phyloP scores from a whole-genome alignment of 2,113 vertebrate species.

The Lucifuga dentata region DNA sequence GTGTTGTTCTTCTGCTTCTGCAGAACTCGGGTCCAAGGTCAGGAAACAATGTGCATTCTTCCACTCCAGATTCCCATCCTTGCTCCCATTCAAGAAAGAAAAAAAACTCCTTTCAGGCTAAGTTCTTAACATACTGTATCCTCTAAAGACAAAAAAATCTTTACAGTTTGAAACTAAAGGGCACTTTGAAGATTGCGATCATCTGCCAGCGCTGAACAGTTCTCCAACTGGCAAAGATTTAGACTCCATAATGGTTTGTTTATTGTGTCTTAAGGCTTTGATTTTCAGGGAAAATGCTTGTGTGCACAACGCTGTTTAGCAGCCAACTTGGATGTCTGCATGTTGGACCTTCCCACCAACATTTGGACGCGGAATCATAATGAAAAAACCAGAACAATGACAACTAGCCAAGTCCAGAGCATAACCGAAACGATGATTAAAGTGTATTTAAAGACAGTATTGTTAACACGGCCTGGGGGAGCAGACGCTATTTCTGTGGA shows the following conservation, averaged over 20 bases:
- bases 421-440: neutral
- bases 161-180: no score
- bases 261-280: neutral
- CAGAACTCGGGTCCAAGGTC: conserved; percentile 3
- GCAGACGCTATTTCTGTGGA: no score
- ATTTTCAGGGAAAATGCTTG: neutral
- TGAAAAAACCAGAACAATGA: neutral
- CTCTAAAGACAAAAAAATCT: neutral
- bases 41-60: neutral
- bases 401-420: neutral
- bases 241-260: neutral
- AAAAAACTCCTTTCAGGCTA: neutral
- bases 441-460: neutral
- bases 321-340: neutral
- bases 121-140: neutral
- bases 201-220: neutral
- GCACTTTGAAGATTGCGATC: no score
- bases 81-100: neutral
- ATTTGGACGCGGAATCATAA: neutral
- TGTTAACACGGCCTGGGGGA: neutral
- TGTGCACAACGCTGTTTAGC: neutral
- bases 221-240: neutral
- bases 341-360: neutral
- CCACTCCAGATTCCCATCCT: neutral
- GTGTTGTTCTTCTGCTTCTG: no score